Evolutionary conservation across 2,888 invertebrate species (phyloP).

Genomic region (Synergus gifuensis): DNA sequence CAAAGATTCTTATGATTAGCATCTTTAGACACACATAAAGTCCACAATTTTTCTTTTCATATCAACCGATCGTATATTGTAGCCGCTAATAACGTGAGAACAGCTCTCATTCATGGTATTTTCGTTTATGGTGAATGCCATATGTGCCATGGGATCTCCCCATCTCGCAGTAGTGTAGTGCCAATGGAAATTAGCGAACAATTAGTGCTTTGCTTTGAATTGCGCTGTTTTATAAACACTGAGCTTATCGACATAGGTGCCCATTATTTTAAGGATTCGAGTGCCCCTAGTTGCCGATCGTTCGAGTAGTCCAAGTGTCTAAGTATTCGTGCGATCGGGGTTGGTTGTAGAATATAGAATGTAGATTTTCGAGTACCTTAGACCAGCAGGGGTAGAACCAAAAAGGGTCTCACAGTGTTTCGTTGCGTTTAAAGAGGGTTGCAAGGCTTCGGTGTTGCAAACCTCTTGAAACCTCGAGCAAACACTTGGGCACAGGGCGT

Average conservation of each 20-base stretch:
- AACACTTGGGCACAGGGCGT: constrained; percentile 54
- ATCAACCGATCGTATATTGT: background rate
- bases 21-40: background rate
- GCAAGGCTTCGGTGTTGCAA: constrained; percentile 57
- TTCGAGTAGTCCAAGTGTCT: constrained; percentile 56
- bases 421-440: constrained; percentile 65
- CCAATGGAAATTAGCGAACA: constrained; percentile 75
- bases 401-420: constrained; percentile 70
- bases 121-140: constrained; percentile 40
- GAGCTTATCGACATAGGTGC: constrained; percentile 58
- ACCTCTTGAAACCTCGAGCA: constrained; percentile 59
- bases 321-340: constrained; percentile 60
- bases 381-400: constrained; percentile 50
- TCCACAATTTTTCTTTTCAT: background rate
- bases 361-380: constrained; percentile 61
- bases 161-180: constrained; percentile 56
- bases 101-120: background rate
- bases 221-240: constrained; percentile 73
- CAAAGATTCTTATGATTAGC: background rate
- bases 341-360: constrained; percentile 54
- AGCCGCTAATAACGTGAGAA: constrained; percentile 26
- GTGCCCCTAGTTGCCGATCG: constrained; percentile 49
- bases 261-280: constrained; percentile 72
- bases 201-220: constrained; percentile 68
- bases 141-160: constrained; percentile 32